A percentile compares a stretch with the other conserved stretches of the same genome.
Conservation (phyloP, 1,140 invertebrate species). For the Drosophila bipectinata region DNA sequence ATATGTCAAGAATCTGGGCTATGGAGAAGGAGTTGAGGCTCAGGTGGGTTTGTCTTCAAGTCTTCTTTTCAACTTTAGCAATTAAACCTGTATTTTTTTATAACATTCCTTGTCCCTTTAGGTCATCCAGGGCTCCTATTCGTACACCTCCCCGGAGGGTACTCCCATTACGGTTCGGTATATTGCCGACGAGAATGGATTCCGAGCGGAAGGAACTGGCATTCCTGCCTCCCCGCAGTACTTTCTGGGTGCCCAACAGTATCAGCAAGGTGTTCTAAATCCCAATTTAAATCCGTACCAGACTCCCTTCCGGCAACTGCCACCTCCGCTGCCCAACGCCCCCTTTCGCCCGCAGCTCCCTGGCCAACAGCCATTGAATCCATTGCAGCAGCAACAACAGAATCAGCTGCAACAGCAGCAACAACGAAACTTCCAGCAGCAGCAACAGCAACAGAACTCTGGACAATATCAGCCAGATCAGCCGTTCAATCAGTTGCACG, state of each 20-base stretch:
- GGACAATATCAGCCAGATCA: slow-evolving; percentile 75
- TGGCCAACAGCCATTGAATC: slow-evolving; percentile 50
- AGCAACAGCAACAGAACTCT: slow-evolving; percentile 56
- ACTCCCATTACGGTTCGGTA: slow-evolving; percentile 85
- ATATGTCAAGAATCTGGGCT: slow-evolving; percentile 85
- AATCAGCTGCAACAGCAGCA: slow-evolving; percentile 55
- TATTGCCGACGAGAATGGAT: slow-evolving; percentile 86
- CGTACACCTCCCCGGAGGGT: slow-evolving; percentile 86
- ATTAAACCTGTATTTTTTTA: no score
- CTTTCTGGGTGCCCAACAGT: slow-evolving; percentile 84
- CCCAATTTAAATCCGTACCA: slow-evolving; percentile 81
- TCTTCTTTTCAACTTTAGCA: no score
- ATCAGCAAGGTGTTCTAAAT: slow-evolving; percentile 75
- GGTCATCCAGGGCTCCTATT: slow-evolving; percentile 85
- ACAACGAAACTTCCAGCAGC: slow-evolving; percentile 49
- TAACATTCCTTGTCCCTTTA: background rate
- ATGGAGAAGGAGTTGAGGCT: slow-evolving; percentile 84
- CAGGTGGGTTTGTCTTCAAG: slow-evolving; percentile 48
- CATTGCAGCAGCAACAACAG: slow-evolving; percentile 46
- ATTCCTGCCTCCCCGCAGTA: slow-evolving; percentile 87
- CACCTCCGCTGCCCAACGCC: slow-evolving; percentile 33
- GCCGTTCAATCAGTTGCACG: slow-evolving; percentile 55
- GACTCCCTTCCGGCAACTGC: slow-evolving; percentile 68
- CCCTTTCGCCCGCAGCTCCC: slow-evolving; percentile 48
- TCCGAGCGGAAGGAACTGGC: slow-evolving; percentile 85